Percentiles rank a stretch among this genome's conserved stretches.
These are phyloP conservation scores for Teinopalpus imperialis DNA, from an alignment of 2,888 invertebrate species.

Conservation along the genomic window DNA sequence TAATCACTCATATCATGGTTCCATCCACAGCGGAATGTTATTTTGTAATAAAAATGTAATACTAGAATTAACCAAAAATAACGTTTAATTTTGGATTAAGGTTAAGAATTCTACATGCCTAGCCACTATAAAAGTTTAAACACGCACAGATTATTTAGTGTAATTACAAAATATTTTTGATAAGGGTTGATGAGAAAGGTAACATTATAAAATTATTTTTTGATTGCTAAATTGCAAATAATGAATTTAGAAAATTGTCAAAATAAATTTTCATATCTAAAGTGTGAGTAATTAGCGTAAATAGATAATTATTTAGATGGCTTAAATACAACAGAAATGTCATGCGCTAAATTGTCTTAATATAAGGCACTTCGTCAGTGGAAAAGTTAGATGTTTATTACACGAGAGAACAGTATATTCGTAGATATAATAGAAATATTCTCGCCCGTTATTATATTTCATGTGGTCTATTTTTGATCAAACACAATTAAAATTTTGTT, in stretches of 20 bases:
- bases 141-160: slow-evolving; percentile 63
- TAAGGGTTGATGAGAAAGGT: slow-evolving; percentile 37
- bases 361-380: no score
- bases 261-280: no score
- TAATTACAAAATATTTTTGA: slow-evolving; percentile 58
- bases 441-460: no score
- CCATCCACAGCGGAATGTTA: slow-evolving; percentile 56
- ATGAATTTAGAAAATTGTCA: no score
- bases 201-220: slow-evolving; percentile 22
- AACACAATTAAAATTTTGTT: no score
- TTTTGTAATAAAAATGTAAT: slow-evolving; percentile 30
- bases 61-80: background rate
- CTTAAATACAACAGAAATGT: no score
- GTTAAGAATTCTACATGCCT: slow-evolving; percentile 7
- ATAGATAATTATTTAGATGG: background rate
- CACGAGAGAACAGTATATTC: no score
- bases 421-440: no score
- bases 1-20: slow-evolving; percentile 64
- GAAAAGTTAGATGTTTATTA: no score
- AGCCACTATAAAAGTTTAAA: slow-evolving; percentile 48
- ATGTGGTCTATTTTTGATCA: no score
- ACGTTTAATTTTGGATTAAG: no score
- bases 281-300: slow-evolving; percentile 1
- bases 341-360: no score
- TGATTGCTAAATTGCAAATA: slow-evolving; percentile 2